These are phyloP conservation scores for Rhinolophus ferrumequinum DNA, from an alignment of 2,113 vertebrate genomes.

Conservation along the genomic window DNA sequence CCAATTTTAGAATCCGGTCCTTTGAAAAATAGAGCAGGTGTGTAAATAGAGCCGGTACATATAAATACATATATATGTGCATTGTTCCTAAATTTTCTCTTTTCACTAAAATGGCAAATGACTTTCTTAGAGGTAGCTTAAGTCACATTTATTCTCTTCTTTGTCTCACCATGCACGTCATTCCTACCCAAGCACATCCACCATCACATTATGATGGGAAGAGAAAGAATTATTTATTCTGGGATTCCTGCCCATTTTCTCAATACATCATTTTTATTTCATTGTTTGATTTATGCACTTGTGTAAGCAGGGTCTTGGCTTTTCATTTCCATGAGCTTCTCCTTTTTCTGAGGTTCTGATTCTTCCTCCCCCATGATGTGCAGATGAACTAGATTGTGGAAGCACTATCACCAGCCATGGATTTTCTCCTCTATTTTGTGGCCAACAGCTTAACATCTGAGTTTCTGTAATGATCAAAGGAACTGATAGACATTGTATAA, in stretches of 20 bases:
- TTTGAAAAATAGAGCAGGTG: background rate
- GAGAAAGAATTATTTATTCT: constrained; percentile 44
- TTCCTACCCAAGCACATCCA: background rate
- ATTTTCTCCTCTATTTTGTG: background rate
- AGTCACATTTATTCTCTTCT: constrained; percentile 26
- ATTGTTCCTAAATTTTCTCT: background rate
- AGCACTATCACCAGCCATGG: background rate
- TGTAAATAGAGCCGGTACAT: background rate
- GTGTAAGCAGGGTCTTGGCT: background rate
- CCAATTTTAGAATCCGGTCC: background rate
- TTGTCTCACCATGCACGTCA: background rate
- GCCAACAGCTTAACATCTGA: background rate
- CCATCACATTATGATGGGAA: background rate
- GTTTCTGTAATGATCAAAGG: background rate
- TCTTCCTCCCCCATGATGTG: background rate
- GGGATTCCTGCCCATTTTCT: constrained; percentile 33
- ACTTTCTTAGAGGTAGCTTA: constrained; percentile 35
- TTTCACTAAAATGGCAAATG: background rate
- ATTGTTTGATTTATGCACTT: constrained; percentile 22
- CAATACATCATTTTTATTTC: constrained; percentile 27
- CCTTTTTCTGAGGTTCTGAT: background rate
- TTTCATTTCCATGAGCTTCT: background rate
- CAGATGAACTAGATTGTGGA: background rate
- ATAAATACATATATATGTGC: background rate
- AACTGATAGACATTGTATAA: background rate